Conservation (phyloP, 2,797 vertebrate species). For the Pangasius mekongensis region DNA sequence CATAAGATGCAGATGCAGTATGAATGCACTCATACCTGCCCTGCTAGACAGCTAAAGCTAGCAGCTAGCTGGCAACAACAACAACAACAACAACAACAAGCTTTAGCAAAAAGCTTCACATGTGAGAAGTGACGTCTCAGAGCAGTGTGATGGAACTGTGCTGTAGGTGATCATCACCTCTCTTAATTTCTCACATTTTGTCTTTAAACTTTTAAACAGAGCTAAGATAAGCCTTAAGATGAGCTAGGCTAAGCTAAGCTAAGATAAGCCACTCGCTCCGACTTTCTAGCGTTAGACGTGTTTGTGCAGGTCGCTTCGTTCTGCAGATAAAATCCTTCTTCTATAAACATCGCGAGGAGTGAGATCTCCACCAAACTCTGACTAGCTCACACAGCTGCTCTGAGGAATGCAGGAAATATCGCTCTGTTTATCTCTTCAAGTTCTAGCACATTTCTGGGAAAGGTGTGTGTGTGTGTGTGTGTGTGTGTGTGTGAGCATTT, state of each 20-base stretch:
- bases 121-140: neutral
- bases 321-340: neutral
- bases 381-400: neutral
- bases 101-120: neutral
- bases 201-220: neutral
- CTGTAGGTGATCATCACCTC: neutral
- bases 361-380: neutral
- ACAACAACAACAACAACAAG: neutral
- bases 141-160: neutral
- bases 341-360: neutral
- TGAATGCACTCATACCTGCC: neutral
- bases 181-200: neutral
- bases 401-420: conserved; percentile 5
- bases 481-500: neutral
- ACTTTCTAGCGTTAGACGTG: neutral
- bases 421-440: neutral
- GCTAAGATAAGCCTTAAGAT: too few relatives aligned
- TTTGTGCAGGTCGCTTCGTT: neutral
- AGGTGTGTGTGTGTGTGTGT: neutral
- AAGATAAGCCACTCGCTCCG: too few relatives aligned
- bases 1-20: neutral
- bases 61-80: neutral
- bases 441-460: neutral
- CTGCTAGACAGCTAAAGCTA: neutral
- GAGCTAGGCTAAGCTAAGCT: too few relatives aligned